phyloP scores from a whole-genome alignment of 2,797 vertebrate genomes.

The Octomys mimax region DNA sequence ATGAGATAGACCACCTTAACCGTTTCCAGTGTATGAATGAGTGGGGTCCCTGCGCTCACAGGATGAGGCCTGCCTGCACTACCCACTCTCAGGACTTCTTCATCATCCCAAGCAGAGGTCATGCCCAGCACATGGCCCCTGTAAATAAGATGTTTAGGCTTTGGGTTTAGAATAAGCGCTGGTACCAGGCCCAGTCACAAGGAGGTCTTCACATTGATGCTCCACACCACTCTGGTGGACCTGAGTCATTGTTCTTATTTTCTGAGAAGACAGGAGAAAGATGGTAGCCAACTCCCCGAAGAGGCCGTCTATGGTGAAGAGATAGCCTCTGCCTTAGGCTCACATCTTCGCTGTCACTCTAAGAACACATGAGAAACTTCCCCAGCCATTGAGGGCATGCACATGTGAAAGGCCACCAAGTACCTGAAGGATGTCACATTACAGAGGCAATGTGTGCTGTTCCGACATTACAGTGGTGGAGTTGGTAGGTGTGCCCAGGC shows the following conservation, averaged over 20 bases:
- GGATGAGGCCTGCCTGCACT: not conserved
- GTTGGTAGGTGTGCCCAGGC: no score
- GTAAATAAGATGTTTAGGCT: not conserved
- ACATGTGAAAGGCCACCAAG: no score
- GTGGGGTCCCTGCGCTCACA: no score
- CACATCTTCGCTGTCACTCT: no score
- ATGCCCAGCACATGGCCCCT: not conserved
- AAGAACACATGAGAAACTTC: no score
- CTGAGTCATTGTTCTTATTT: not conserved
- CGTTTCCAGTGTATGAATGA: not conserved
- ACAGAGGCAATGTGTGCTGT: no score
- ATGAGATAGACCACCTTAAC: not conserved
- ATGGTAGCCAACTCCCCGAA: not conserved
- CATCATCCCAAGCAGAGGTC: not conserved
- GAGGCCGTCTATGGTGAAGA: not conserved
- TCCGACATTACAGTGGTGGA: no score
- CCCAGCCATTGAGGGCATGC: no score
- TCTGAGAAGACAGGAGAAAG: not conserved
- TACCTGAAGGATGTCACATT: no score
- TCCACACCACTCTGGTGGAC: not conserved
- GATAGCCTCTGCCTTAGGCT: not conserved
- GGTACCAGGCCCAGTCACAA: not conserved
- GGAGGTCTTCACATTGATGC: no score
- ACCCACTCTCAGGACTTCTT: no score
- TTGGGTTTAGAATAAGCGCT: not conserved